phyloP scores from a whole-genome alignment of 1,140 invertebrate species.

The Tetranychus cinnabarinus region DNA sequence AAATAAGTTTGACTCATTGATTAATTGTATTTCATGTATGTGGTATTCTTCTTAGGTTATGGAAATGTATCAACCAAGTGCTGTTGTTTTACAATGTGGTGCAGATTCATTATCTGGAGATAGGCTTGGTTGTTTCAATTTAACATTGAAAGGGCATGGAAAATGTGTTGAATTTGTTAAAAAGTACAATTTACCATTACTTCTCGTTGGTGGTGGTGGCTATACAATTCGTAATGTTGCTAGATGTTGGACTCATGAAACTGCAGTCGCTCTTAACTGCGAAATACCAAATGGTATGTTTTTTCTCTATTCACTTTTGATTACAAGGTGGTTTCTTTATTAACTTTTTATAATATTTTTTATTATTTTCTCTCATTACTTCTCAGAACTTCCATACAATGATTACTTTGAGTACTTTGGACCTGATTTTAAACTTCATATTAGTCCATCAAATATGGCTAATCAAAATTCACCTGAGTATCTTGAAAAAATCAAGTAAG shows the following conservation, averaged over 20 bases:
- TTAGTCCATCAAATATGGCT: slow-evolving; percentile 96
- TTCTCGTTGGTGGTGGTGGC: slow-evolving; percentile 88
- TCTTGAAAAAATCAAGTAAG: slow-evolving; percentile 89
- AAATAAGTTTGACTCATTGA: too few relatives aligned
- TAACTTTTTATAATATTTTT: too few relatives aligned
- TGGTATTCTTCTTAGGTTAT: slow-evolving; percentile 28
- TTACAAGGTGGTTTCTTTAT: background rate
- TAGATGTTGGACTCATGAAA: slow-evolving; percentile 96
- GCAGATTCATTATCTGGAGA: slow-evolving; percentile 95
- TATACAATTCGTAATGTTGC: slow-evolving; percentile 97
- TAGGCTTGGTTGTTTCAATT: slow-evolving; percentile 91
- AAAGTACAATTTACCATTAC: slow-evolving; percentile 77
- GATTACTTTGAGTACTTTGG: slow-evolving; percentile 99
- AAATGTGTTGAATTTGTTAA: slow-evolving; percentile 96
- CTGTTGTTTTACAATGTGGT: slow-evolving; percentile 88
- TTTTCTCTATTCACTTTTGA: background rate
- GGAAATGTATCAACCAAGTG: slow-evolving; percentile 85
- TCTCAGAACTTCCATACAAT: slow-evolving; percentile 79
- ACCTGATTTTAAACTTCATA: slow-evolving; percentile 98
- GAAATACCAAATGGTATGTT: slow-evolving; percentile 67
- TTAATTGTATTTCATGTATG: too few relatives aligned
- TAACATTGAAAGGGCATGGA: slow-evolving; percentile 89
- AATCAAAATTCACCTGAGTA: slow-evolving; percentile 98
- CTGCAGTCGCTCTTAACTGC: slow-evolving; percentile 73
- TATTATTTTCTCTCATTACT: slow-evolving; percentile 2